Conservation (phyloP, 2,888 invertebrate genomes). For the Rhingia campestris region DNA sequence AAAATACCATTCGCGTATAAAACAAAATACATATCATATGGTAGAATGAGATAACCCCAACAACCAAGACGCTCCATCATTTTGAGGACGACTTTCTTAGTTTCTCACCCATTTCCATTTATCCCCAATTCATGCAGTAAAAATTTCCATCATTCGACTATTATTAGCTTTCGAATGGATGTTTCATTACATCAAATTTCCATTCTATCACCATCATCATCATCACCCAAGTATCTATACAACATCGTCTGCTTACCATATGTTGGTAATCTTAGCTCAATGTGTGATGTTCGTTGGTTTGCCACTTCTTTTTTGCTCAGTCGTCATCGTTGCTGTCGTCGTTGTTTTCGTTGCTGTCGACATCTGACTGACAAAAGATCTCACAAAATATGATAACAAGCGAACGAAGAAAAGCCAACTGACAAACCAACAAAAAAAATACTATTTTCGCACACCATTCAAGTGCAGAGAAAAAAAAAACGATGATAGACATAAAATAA, state of each 20-base stretch:
- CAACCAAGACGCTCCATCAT: too few species aligned
- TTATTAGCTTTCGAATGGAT: conserved; percentile 29
- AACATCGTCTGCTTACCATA: conserved; percentile 60
- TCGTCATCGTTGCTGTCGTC: conserved; percentile 45
- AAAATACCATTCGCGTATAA: too few species aligned
- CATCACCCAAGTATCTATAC: conserved; percentile 32
- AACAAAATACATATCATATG: too few species aligned
- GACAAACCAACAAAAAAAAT: not conserved
- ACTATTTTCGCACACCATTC: conserved; percentile 74
- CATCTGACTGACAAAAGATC: conserved; percentile 65
- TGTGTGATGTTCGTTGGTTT: conserved; percentile 32
- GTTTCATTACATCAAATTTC: conserved; percentile 62
- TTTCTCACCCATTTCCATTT: not conserved
- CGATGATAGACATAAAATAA: conserved; percentile 76
- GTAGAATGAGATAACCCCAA: too few species aligned
- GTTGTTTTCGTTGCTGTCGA: conserved; percentile 38
- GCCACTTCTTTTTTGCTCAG: conserved; percentile 20
- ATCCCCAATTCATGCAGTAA: not conserved
- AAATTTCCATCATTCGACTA: not conserved
- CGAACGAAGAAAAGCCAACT: not conserved
- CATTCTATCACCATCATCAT: conserved; percentile 36
- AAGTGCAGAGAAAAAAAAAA: conserved; percentile 75
- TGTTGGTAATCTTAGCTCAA: conserved; percentile 53
- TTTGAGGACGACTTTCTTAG: too few species aligned
- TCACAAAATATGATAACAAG: conserved; percentile 65